Evolutionary conservation across 2,888 invertebrate species (phyloP), one percentile per base, ranked within the genome.

Genomic region (Nephrotoma guestfalica): DNA sequence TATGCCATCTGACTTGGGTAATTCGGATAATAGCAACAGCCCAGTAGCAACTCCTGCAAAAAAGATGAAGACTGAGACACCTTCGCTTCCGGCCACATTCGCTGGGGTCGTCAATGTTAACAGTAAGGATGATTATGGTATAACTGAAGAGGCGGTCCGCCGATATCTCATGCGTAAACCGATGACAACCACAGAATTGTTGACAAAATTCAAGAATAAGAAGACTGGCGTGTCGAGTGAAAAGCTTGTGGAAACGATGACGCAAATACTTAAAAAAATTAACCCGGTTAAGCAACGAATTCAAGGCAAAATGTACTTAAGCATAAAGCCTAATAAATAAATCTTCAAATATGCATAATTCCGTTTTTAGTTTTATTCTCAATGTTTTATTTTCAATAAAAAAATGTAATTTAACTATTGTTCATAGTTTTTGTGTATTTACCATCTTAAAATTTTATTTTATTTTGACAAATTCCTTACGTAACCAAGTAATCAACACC

Each of bases 101-200:
- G 89, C 91, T 2, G 91, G 90, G 2, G 91, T 90, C 6, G 90
- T 90, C 0, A 91, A 89, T 86, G 88, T 88, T 40, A 90, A 89
- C 87, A 92, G 89, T 88, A 91, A 90, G 87, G 91, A 91, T 43
- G 96, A 97, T 89, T 96, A 96, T 90, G 97, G 97, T 86, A 97
- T 98, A 51, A 97, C 97, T 0, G 98, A 99, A 90, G 98, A 98
- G 89, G 96, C 97, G 0, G 98, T 99, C 6, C 93, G 98, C 2
- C 94, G 98, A 15, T 99, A 99, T 92, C 92, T 99, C 45, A 96
- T 97, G 91, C 94, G 99, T 9, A 99, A 99, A 90, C 99, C 99
- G 0, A 98, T 99, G 96, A 99, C 99, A 0, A 97, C 99, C 0
- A 99, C 97, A 0, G 99, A 99, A 90, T 93, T 99, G 45, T 92